phyloP scores from a whole-genome alignment of 1,140 invertebrate species.

The Frieseomelitta varia region DNA sequence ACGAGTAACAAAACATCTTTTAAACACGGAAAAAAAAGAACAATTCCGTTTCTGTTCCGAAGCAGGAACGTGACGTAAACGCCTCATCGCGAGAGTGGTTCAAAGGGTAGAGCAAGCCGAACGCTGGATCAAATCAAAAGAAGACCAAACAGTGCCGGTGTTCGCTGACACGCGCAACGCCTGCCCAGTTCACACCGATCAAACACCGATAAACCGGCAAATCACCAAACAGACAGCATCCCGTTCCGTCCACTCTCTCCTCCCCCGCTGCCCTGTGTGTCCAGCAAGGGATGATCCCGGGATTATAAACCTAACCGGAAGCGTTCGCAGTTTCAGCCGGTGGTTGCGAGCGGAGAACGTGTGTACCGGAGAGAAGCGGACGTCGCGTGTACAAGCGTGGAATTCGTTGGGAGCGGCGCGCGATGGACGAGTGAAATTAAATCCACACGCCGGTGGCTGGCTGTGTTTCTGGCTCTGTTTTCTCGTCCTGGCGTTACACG shows the following conservation, averaged over 20 bases:
- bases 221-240: not conserved
- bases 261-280: not conserved
- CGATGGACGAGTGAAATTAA: slow-evolving; percentile 20
- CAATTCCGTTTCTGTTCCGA: not conserved
- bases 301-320: slow-evolving; percentile 10
- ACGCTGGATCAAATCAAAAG: not conserved
- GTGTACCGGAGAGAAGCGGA: too few species aligned
- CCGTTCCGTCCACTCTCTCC: too few species aligned
- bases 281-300: slow-evolving; percentile 20
- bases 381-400: not conserved
- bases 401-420: not conserved
- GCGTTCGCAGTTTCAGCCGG: not conserved
- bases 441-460: not conserved
- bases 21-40: not conserved
- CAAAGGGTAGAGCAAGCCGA: not conserved
- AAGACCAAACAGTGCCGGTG: not conserved
- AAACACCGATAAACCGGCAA: not conserved
- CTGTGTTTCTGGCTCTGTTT: not conserved
- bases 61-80: not conserved
- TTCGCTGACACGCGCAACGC: not conserved
- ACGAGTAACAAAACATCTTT: too few species aligned
- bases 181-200: not conserved
- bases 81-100: not conserved
- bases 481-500: not conserved
- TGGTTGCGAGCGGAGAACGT: too few species aligned